phyloP scores from a whole-genome alignment of 2,797 vertebrate genomes.

The Martes flavigula region DNA sequence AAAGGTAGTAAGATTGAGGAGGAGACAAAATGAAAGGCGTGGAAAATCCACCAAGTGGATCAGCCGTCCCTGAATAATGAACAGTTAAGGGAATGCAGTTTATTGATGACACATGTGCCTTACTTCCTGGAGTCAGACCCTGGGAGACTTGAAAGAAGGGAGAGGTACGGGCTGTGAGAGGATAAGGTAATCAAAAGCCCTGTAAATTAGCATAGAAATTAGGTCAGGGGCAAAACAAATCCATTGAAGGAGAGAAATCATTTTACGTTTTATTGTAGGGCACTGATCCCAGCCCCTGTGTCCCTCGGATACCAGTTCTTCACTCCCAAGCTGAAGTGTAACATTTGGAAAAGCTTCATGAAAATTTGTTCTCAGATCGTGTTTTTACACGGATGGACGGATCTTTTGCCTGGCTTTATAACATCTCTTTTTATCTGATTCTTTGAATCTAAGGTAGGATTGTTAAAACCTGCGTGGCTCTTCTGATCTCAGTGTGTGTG shows the following conservation, averaged over 20 bases:
- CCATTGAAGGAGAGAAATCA: conserved; percentile 25
- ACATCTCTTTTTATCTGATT: conserved; percentile 38
- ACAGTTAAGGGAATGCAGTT: conserved; percentile 8
- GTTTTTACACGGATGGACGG: background rate
- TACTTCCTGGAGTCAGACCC: background rate
- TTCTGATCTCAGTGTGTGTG: background rate
- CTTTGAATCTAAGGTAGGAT: background rate
- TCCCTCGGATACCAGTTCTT: conserved; percentile 2
- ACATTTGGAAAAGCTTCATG: conserved; percentile 8
- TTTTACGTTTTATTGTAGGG: background rate
- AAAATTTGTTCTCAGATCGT: background rate
- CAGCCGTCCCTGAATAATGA: conserved; percentile 51
- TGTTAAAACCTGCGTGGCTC: background rate
- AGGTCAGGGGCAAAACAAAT: conserved; percentile 61
- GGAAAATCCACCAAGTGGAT: conserved; percentile 59
- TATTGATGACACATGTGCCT: background rate
- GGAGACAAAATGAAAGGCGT: conserved; percentile 47
- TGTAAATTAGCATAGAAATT: conserved; percentile 71
- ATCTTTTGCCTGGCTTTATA: conserved; percentile 28
- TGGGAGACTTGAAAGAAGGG: conserved; percentile 37
- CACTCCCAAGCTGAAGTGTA: background rate
- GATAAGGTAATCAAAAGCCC: conserved; percentile 56
- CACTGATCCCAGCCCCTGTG: background rate
- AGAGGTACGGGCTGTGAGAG: conserved; percentile 18
- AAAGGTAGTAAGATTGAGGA: conserved; percentile 47